Evolutionary conservation across 1,140 invertebrate genomes (phyloP).

Genomic region (Neotoxoptera formosana): DNA sequence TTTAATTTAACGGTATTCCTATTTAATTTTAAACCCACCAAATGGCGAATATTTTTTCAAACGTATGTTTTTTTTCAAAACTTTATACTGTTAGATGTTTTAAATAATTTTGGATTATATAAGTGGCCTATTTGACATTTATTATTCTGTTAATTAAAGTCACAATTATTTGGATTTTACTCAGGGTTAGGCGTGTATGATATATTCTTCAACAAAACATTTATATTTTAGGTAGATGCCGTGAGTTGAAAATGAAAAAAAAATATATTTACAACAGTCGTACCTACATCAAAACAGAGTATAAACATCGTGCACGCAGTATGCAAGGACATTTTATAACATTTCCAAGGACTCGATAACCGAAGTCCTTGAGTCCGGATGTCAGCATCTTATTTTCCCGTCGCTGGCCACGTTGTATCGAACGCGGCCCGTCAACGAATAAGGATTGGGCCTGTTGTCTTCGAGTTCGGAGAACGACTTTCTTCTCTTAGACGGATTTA

Average conservation of each 20-base stretch:
- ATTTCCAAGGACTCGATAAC: constrained; percentile 56
- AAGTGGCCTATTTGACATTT: neutral
- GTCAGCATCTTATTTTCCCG: constrained; percentile 55
- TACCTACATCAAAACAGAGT: neutral
- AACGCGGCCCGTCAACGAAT: neutral
- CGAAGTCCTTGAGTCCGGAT: constrained; percentile 40
- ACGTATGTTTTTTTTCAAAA: neutral
- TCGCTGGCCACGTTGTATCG: constrained; percentile 42
- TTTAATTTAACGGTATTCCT: neutral
- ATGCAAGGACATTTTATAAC: neutral
- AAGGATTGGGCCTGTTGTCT: constrained; percentile 22
- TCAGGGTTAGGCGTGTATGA: neutral
- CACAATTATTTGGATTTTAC: neutral
- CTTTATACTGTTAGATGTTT: neutral
- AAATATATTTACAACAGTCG: constrained; percentile 31
- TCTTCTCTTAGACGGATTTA: neutral
- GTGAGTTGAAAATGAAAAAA: neutral
- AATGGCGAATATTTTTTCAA: neutral
- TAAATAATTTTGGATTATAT: neutral
- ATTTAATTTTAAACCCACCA: neutral
- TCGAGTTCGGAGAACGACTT: constrained; percentile 51
- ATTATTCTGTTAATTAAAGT: neutral
- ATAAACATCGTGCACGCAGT: neutral
- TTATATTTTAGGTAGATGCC: neutral
- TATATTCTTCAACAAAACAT: neutral